Percentiles rank a stretch among this genome's conserved stretches.
Evolutionary conservation across 2,888 invertebrate genomes (phyloP).

Genomic region (Dryobotodes eremita): DNA sequence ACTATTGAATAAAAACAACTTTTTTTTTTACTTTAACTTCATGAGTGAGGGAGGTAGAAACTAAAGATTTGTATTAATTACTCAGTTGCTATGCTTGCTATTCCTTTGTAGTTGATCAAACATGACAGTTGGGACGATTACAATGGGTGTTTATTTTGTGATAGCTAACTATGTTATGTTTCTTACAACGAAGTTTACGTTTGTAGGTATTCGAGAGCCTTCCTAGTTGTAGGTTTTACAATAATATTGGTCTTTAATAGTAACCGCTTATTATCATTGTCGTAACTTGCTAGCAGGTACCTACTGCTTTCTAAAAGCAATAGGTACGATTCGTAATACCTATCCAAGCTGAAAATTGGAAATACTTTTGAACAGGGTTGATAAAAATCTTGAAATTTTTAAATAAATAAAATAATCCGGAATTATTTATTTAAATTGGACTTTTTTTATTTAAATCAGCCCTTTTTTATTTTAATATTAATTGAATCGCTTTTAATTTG

Average conservation of each 20-base stretch:
- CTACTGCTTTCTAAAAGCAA: background rate
- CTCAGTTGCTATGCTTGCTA: background rate
- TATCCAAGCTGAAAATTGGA: background rate
- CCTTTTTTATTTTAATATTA: background rate
- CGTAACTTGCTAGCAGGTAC: background rate
- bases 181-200: constrained; percentile 12
- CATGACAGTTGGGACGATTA: constrained; percentile 8
- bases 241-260: constrained; percentile 18
- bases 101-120: constrained; percentile 18
- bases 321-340: background rate
- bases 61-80: background rate
- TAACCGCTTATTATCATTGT: constrained; percentile 17
- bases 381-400: background rate
- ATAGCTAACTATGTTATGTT: background rate
- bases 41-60: background rate
- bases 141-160: constrained; percentile 32
- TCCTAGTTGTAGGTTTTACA: background rate
- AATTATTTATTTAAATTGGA: background rate
- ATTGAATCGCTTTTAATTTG: too few relatives aligned
- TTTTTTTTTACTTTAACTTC: background rate
- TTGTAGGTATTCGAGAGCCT: constrained; percentile 2
- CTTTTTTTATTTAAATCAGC: background rate
- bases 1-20: constrained; percentile 12
- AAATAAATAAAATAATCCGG: background rate
- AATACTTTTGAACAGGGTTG: too few relatives aligned